phyloP scores from a whole-genome alignment of 2,797 vertebrate species.

The Tapirus indicus region DNA sequence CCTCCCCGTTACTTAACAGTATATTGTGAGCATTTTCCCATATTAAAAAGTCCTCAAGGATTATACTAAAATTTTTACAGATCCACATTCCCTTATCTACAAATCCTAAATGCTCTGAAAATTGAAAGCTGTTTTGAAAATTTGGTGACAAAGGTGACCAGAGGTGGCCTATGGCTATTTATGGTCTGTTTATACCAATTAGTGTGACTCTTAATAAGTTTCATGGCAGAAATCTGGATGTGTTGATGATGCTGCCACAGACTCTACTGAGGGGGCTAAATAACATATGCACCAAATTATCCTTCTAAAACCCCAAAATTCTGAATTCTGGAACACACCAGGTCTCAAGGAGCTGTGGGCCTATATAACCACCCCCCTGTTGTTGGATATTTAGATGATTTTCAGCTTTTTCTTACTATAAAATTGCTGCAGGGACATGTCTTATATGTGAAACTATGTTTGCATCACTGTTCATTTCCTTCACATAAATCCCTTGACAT shows the following conservation, averaged over 20 bases:
- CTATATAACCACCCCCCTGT: not conserved
- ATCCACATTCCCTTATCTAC: not conserved
- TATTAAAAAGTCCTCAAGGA: not conserved
- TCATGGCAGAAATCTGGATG: not conserved
- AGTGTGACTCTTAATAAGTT: not conserved
- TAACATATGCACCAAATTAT: not conserved
- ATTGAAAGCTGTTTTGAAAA: constrained; percentile 10
- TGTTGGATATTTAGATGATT: not conserved
- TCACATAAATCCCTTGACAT: not conserved
- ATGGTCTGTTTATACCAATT: not conserved
- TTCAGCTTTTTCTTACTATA: not conserved
- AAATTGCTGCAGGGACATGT: not conserved
- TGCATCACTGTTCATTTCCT: not conserved
- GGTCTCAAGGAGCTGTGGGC: not conserved
- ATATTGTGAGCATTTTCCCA: not conserved
- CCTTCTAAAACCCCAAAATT: not conserved
- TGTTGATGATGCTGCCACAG: not conserved
- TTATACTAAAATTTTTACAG: not conserved
- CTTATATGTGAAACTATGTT: not conserved
- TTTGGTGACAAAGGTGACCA: not conserved
- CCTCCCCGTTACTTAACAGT: not conserved
- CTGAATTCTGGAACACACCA: not conserved
- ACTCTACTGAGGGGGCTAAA: not conserved
- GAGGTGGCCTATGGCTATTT: not conserved
- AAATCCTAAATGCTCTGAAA: not conserved